A percentile compares a stretch with the other conserved stretches of the same genome.
phyloP scores from a whole-genome alignment of 2,797 vertebrate species.

The Anguilla pacifica region DNA sequence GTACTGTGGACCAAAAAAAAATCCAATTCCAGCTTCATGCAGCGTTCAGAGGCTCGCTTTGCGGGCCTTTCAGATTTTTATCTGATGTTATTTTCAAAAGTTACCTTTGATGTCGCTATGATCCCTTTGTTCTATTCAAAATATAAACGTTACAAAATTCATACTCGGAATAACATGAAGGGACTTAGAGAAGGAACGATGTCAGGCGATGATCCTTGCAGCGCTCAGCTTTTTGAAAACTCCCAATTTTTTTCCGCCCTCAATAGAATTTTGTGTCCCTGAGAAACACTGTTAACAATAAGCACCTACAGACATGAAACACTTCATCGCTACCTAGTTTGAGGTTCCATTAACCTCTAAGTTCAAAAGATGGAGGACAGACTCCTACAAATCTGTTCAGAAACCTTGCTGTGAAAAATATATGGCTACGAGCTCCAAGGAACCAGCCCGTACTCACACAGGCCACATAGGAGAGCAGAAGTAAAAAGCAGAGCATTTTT shows the following conservation, averaged over 20 bases:
- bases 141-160: slow-evolving; percentile 32
- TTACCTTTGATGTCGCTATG: slow-evolving; percentile 53
- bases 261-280: slow-evolving; percentile 4
- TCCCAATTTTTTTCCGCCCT: slow-evolving; percentile 33
- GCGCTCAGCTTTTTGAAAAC: slow-evolving; percentile 38
- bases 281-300: slow-evolving; percentile 24
- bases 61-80: slow-evolving; percentile 53
- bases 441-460: slow-evolving; percentile 20
- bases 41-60: slow-evolving; percentile 44
- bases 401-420: slow-evolving; percentile 16
- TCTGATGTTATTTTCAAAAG: slow-evolving; percentile 62
- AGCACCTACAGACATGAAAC: not conserved
- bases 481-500: slow-evolving; percentile 18
- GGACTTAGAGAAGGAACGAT: slow-evolving; percentile 47
- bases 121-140: slow-evolving; percentile 45
- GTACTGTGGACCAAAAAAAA: slow-evolving; percentile 3
- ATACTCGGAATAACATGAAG: slow-evolving; percentile 59
- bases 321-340: not conserved
- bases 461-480: slow-evolving; percentile 13
- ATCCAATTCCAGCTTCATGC: not conserved
- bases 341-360: slow-evolving; percentile 7
- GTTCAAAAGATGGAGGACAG: slow-evolving; percentile 23
- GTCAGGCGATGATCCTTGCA: slow-evolving; percentile 47
- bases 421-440: slow-evolving; percentile 10
- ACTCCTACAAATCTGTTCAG: slow-evolving; percentile 22